Percentiles rank a stretch among this genome's conserved stretches.
phyloP scores from a whole-genome alignment of 1,140 invertebrate species.

The Drosophila mauritiana region DNA sequence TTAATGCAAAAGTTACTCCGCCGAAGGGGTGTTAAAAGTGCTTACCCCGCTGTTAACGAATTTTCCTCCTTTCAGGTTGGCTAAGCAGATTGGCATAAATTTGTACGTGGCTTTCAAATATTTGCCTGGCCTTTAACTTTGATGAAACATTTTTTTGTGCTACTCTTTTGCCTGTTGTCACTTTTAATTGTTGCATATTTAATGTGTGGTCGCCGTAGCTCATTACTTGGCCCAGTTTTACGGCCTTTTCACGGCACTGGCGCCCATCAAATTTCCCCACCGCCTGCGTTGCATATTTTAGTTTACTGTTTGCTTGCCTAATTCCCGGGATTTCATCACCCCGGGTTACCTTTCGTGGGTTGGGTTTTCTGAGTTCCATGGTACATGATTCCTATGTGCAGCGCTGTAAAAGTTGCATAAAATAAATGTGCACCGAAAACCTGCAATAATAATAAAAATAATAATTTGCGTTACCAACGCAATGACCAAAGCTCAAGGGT shows the following conservation, averaged over 20 bases:
- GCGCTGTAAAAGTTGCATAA: conserved; percentile 70
- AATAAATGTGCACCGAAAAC: conserved; percentile 72
- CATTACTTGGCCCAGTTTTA: conserved; percentile 65
- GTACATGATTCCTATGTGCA: conserved; percentile 70
- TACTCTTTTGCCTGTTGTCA: conserved; percentile 61
- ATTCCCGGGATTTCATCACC: conserved; percentile 31
- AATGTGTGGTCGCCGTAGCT: conserved; percentile 53
- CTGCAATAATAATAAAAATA: conserved; percentile 70
- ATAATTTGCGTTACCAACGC: conserved; percentile 72
- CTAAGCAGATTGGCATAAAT: conserved; percentile 56
- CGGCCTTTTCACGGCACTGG: conserved; percentile 62
- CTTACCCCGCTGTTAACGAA: not conserved
- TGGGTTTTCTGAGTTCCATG: conserved; percentile 1
- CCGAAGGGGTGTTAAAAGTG: conserved; percentile 58
- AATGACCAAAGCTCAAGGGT: conserved; percentile 63
- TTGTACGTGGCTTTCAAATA: conserved; percentile 62
- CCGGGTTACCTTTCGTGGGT: not conserved
- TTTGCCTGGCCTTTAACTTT: conserved; percentile 60
- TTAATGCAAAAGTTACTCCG: conserved; percentile 64
- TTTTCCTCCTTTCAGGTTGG: not conserved
- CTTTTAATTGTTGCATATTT: conserved; percentile 81
- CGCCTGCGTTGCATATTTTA: conserved; percentile 70
- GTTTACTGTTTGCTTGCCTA: conserved; percentile 54
- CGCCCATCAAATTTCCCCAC: conserved; percentile 51
- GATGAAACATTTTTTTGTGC: conserved; percentile 61